A percentile compares a stretch with the other conserved stretches of the same genome.
These are phyloP conservation scores for Trimorus sp. DNA, from an alignment of 2,888 invertebrate species.

Conservation along the genomic window DNA sequence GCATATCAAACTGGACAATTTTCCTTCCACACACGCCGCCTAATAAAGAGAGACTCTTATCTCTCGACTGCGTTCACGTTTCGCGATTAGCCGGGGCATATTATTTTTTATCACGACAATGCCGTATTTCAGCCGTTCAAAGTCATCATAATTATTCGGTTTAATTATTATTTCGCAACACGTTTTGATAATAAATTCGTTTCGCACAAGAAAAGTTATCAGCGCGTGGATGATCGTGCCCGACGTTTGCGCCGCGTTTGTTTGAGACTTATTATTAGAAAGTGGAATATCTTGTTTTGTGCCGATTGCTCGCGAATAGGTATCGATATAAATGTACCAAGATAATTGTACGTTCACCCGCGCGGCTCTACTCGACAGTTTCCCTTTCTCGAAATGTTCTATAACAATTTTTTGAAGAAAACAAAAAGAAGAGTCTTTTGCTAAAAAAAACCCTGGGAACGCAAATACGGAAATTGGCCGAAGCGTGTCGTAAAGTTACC, in stretches of 20 bases:
- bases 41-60: constrained; percentile 32
- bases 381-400: too few relatives aligned
- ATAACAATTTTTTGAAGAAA: too few relatives aligned
- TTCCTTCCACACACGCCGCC: constrained; percentile 16
- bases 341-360: neutral
- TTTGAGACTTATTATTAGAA: constrained; percentile 24
- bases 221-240: neutral
- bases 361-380: too few relatives aligned
- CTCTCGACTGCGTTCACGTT: constrained; percentile 10
- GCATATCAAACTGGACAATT: constrained; percentile 14
- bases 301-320: constrained; percentile 1
- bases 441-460: too few relatives aligned
- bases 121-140: constrained; percentile 16
- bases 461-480: too few relatives aligned
- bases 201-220: constrained; percentile 15
- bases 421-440: too few relatives aligned
- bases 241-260: constrained; percentile 8
- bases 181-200: constrained; percentile 23
- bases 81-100: constrained; percentile 22
- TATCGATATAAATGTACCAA: neutral
- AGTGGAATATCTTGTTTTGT: constrained; percentile 21
- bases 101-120: constrained; percentile 42
- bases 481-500: too few relatives aligned
- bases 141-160: constrained; percentile 28
- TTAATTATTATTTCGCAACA: constrained; percentile 37